These are phyloP conservation scores for Gambusia affinis DNA, from an alignment of 2,113 vertebrate species.

Conservation along the genomic window DNA sequence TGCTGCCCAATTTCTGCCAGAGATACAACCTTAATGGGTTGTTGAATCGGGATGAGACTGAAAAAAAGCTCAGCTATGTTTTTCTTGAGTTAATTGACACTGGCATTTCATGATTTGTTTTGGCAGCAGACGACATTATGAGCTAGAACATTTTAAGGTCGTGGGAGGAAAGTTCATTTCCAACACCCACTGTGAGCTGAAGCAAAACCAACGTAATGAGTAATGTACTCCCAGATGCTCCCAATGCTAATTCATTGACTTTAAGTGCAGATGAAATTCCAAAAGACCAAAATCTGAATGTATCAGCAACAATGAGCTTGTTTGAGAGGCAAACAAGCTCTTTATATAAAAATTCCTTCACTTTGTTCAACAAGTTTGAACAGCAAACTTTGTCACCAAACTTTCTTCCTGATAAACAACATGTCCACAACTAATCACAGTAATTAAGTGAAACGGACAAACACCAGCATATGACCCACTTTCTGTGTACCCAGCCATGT, in stretches of 20 bases:
- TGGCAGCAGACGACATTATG: not conserved
- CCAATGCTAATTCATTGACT: not conserved
- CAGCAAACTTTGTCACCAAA: not conserved
- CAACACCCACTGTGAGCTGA: not conserved
- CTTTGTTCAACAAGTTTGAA: not conserved
- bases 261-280: not conserved
- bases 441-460: conserved; percentile 61
- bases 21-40: too few relatives aligned
- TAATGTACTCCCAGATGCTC: not conserved
- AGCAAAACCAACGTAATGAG: not conserved
- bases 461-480: conserved; percentile 63
- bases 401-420: conserved; percentile 38
- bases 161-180: not conserved
- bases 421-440: conserved; percentile 32
- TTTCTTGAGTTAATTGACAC: not conserved
- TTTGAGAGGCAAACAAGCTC: not conserved
- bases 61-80: not conserved
- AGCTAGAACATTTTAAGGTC: not conserved
- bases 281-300: not conserved
- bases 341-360: not conserved
- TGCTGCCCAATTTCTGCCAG: too few relatives aligned
- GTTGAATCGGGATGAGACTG: too few relatives aligned
- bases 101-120: not conserved
- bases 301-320: too few relatives aligned
- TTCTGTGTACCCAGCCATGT: conserved; percentile 41